phyloP scores from a whole-genome alignment of 2,888 invertebrate species.

The Automeris io region DNA sequence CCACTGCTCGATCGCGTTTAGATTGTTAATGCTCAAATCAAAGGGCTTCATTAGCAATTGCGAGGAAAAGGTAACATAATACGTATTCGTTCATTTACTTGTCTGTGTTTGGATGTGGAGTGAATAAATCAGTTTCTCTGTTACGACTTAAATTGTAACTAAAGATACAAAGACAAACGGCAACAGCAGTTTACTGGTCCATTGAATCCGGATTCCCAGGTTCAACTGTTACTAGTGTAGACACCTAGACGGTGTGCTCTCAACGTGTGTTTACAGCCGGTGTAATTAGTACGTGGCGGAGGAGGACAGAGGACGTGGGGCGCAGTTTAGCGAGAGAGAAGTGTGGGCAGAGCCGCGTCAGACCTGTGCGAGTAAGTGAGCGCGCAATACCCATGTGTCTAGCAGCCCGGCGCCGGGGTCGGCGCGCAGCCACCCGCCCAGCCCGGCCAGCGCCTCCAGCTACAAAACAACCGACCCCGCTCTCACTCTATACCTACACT shows the following conservation, averaged over 20 bases:
- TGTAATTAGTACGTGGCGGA: background rate
- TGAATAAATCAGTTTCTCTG: too few species aligned
- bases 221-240: too few species aligned
- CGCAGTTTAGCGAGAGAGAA: conserved; percentile 30
- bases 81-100: too few species aligned
- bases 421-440: conserved; percentile 72
- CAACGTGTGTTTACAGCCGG: background rate
- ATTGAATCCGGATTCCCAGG: too few species aligned
- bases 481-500: conserved; percentile 18
- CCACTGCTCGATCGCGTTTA: too few species aligned
- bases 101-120: too few species aligned
- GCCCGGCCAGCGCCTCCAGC: conserved; percentile 75
- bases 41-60: too few species aligned
- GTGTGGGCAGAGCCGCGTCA: conserved; percentile 53
- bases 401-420: conserved; percentile 68
- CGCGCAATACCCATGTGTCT: conserved; percentile 78
- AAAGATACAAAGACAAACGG: too few species aligned
- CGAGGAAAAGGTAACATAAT: too few species aligned
- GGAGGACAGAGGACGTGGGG: conserved; percentile 12
- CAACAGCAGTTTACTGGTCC: too few species aligned
- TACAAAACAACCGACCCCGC: conserved; percentile 59
- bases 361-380: conserved; percentile 77
- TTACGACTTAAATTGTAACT: too few species aligned
- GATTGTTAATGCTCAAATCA: too few species aligned
- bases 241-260: background rate